Percentiles rank a stretch among this genome's conserved stretches.
Evolutionary conservation across 2,113 vertebrate species (phyloP).

Genomic region (Corythaixoides concolor): DNA sequence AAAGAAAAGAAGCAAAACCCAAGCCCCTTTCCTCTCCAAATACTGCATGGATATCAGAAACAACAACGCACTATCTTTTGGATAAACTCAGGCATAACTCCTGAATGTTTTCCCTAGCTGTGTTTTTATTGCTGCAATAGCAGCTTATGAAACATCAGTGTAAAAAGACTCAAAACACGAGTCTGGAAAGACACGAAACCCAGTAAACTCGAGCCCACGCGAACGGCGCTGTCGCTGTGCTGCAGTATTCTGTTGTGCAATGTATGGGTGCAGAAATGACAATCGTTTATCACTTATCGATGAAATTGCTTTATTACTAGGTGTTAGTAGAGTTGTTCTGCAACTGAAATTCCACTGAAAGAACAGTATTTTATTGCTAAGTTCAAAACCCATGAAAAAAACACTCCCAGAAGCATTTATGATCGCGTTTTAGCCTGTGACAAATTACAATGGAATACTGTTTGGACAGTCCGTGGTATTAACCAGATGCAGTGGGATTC

Average conservation of each 20-base stretch:
- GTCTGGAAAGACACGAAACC: not conserved
- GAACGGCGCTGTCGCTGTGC: not conserved
- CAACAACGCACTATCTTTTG: not conserved
- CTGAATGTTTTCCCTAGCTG: not conserved
- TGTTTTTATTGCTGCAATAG: not conserved
- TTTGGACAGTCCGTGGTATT: conserved; percentile 12
- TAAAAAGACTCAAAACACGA: not conserved
- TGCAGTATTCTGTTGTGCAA: not conserved
- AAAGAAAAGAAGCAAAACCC: not conserved
- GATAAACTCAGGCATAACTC: not conserved
- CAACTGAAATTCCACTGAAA: not conserved
- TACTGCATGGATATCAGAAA: not conserved
- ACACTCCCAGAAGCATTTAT: not conserved
- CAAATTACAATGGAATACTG: not conserved
- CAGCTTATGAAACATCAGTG: not conserved
- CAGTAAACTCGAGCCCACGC: accelerated
- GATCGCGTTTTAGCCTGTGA: not conserved
- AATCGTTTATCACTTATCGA: not conserved
- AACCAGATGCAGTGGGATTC: conserved; percentile 1
- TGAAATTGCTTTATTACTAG: not conserved
- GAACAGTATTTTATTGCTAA: not conserved
- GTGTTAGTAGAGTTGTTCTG: not conserved
- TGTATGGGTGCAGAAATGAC: not conserved
- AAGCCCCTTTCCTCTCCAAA: not conserved
- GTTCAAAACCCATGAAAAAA: not conserved